Conservation (phyloP, 2,888 invertebrate species). For the Pimpla rufipes region DNA sequence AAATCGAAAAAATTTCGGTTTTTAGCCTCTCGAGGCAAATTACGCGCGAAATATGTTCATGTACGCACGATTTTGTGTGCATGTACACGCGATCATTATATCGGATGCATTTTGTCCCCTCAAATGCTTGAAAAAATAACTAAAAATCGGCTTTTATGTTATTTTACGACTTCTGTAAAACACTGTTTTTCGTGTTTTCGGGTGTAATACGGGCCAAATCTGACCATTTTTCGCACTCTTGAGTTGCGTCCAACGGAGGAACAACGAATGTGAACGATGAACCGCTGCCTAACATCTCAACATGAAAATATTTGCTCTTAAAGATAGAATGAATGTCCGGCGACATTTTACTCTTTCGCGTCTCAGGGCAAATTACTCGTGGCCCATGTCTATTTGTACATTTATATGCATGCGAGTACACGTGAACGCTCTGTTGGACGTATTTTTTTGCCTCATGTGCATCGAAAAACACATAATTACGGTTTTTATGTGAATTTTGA, state of each 20-base stretch:
- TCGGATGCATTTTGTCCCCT: not conserved
- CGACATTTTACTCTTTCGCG: not conserved
- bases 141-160: slow-evolving; percentile 14
- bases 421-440: not conserved
- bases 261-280: not conserved
- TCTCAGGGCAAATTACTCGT: not conserved
- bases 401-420: no score
- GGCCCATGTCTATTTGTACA: not conserved
- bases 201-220: slow-evolving; percentile 1
- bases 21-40: slow-evolving; percentile 6
- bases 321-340: not conserved
- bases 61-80: slow-evolving; percentile 12
- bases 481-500: not conserved
- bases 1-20: not conserved
- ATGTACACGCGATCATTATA: slow-evolving; percentile 12
- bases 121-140: slow-evolving; percentile 1
- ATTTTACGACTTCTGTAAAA: slow-evolving; percentile 5
- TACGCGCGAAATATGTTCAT: not conserved
- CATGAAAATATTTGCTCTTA: not conserved
- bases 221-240: not conserved
- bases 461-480: not conserved
- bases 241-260: no score
- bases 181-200: not conserved
- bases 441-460: not conserved
- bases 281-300: not conserved